Evolutionary conservation across 1,140 invertebrate genomes (phyloP), one percentile per base, ranked within the genome.

Genomic region (Trachymyrmex septentrionalis): DNA sequence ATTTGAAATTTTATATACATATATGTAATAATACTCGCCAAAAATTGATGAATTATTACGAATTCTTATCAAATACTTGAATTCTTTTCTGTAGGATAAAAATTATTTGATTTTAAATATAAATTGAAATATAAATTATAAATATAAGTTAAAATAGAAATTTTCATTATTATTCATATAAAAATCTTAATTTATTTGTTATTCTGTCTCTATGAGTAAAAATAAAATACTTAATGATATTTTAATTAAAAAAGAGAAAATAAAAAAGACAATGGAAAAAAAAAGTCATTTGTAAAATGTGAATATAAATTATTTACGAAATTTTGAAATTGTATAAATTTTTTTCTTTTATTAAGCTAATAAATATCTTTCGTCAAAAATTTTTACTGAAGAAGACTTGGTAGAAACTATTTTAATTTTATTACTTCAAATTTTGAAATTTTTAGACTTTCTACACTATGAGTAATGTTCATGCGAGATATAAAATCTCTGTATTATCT

Each of bases 361-460:
- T 48, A 71, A 71, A 50, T 1, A 1, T 1, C 16, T 19, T n/a
- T 19, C 0, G 9, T 12, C 16, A 7, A 71, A 48, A 50, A 27
- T 72, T 72, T 72, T 72, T n/a, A 71, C 5, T 72, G 24, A 19
- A 50, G 19, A 48, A 69, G 16, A 72, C 2, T 27, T 50, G 16
- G 12, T 30, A 27, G 48, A 27, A 71, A 1, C 16, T 1, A 53
- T 53, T 72, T 72, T 72, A 72, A 53, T 72, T 72, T 24, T 27
- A 48, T 72, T 27, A 44, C 24, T 72, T 19, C 3, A 71, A 16
- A 50, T 7, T 71, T 21, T 6, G 24, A 53, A 53, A 50, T 27
- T 71, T 48, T 30, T 19, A 27, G 5, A 48, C 14, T 71, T 10
- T 4, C 7, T 38, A 3, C 1, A 71, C 9, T 71, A 30, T 19